Conservation (phyloP, 2,797 vertebrate species). For the Coluber constrictor region DNA sequence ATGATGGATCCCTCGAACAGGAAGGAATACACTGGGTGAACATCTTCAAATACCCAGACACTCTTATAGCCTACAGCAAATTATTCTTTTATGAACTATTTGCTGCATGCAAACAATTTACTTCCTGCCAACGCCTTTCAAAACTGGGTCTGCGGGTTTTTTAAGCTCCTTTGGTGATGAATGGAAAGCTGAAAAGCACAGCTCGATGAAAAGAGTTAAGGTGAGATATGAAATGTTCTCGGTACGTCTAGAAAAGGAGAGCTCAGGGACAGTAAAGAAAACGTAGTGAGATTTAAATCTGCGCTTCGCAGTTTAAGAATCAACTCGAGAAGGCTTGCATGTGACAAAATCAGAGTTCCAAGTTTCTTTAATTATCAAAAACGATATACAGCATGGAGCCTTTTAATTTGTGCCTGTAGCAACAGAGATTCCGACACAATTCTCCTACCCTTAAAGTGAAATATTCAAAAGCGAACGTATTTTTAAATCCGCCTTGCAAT, state of each 20-base stretch:
- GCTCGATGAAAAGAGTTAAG: neutral
- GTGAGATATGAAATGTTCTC: no score
- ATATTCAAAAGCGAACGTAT: neutral
- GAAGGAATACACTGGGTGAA: neutral
- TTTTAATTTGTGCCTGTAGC: slow-evolving; percentile 16
- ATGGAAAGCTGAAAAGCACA: neutral
- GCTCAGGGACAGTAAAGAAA: neutral
- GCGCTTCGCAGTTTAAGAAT: neutral
- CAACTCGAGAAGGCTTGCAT: neutral
- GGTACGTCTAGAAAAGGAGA: neutral
- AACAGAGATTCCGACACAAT: neutral
- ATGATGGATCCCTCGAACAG: neutral
- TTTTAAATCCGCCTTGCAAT: neutral
- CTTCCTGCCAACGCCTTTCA: neutral
- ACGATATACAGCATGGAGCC: neutral
- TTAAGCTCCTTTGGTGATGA: neutral
- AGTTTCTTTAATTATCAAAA: neutral
- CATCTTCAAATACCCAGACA: neutral
- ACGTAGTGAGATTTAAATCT: neutral
- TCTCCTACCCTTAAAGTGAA: neutral
- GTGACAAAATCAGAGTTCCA: no score
- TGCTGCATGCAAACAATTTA: slow-evolving; percentile 1
- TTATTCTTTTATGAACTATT: neutral
- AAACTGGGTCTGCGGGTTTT: neutral
- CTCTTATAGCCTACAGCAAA: neutral